Base-by-base conservation (phyloP, 2,113 vertebrate species). In the Laticauda colubrina region DNA sequence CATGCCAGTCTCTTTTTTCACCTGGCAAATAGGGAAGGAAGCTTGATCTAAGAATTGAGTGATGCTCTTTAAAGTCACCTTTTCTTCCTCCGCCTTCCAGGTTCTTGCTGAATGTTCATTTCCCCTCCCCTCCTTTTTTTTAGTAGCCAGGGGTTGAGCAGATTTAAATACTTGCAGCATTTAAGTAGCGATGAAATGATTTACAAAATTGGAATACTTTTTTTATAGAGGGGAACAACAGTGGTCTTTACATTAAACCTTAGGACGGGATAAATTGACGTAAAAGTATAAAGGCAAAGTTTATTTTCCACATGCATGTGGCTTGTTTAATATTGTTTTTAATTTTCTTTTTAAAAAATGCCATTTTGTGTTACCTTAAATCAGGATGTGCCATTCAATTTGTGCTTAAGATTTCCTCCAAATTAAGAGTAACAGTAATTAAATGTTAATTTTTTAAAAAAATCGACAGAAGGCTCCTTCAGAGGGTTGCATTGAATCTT, bases 1-100 rank as follows among this genome's bases (percentile, higher is more conserved):
- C 97, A 98, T 99, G 98, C 97, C 98, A 98, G 97, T 97, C 98
- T 96, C 97, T 98, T n/a, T 9, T 24, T 98, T 97, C 98, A 99
- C 98, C 99, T 99, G 99, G 98, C 98, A 97, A 97, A 96, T 95
- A 94, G 97, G 93, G 97, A 96, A 96, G 96, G 96, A 61, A 90
- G 96, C 96, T 97, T 95, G 94, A 94, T 93, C 94, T 94, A 94
- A 96, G 97, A 96, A 97, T 96, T 97, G 96, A 95, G 95, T 87
- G 94, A 93, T 96, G 91, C 94, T 91, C 95, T 94, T 96, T 96
- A 94, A 61, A 96, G 97, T 96, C 12, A 97, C 94, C 96, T 96
- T 94, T 96, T 96, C 95, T 96, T 94, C 94, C 93, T 93, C 87
- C 91, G 45, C 86, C 91, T 95, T 64, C 92, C 87, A 96, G 90